Evolutionary conservation across 1,140 invertebrate species (phyloP), one percentile per base, ranked within the genome.

Genomic region (Megathymus violae): DNA sequence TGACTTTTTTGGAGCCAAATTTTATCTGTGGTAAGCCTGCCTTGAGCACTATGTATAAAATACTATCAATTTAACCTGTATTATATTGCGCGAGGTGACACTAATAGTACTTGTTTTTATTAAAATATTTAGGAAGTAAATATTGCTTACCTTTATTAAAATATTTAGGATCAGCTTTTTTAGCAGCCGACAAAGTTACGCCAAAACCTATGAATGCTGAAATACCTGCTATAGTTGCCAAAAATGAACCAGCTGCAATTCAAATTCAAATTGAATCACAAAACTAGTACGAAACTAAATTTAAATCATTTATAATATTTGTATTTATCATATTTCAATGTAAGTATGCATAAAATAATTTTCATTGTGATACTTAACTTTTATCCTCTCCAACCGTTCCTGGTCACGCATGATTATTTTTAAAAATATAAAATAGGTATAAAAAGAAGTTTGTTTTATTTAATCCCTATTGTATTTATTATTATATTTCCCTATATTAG

Each of bases 161-260:
- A 80, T 94, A 94, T 77, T 94, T 93, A 14, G 96, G 95, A 88
- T 97, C 97, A 69, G 94, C 93, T 87, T 95, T 96, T 83, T 95
- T 97, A 0, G 95, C 94, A 67, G 94, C 92, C 25, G 95, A 93
- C 43, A 98, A 68, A 31, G 97, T 95, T 47, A 93, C 92, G 7
- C 95, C 94, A 92, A 98, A 98, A 1, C 97, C 97, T 77, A 95
- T 92, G 5, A 97, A 66, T 0, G 96, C 93, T 2, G 97, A 97
- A 19, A 96, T 91, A 38, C 96, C 96, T 40, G 96, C 94, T 9
- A 98, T 93, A 17, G 94, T 89, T 0, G 94, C 93, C 17, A 98
- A 81, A 85, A 98, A 98, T 43, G 95, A 87, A 40, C 93, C 94
- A 78, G 94, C 96, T 96, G 81, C 47, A 92, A 93, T 54, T 71